phyloP scores from a whole-genome alignment of 1,140 invertebrate species.

The Saccostrea glomerata region DNA sequence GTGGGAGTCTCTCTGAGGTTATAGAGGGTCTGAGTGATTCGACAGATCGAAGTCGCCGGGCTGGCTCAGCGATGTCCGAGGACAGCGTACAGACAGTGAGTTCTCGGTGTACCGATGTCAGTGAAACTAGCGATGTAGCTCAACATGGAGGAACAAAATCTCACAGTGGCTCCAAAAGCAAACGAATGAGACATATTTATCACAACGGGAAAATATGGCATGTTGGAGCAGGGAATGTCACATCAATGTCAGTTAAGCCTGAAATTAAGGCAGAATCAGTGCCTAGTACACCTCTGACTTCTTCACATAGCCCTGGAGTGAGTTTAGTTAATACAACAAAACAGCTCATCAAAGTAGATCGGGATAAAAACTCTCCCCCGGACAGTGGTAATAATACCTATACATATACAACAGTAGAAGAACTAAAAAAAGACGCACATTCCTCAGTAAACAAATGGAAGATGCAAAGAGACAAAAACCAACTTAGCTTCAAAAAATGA shows the following conservation, averaged over 20 bases:
- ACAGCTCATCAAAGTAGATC: slow-evolving; percentile 35
- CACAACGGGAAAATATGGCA: slow-evolving; percentile 52
- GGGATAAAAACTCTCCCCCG: neutral
- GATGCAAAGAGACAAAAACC: slow-evolving; percentile 1
- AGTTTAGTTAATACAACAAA: neutral
- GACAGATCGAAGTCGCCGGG: neutral
- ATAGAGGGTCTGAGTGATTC: neutral
- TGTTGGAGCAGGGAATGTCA: slow-evolving; percentile 39
- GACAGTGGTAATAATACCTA: slow-evolving; percentile 8
- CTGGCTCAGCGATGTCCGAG: slow-evolving; percentile 11
- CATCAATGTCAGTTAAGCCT: slow-evolving; percentile 38
- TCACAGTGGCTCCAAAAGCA: neutral
- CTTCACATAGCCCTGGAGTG: neutral
- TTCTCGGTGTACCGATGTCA: slow-evolving; percentile 35
- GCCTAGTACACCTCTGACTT: neutral
- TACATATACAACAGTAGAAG: slow-evolving; percentile 15
- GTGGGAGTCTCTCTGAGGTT: neutral
- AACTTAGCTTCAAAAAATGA: slow-evolving; percentile 19
- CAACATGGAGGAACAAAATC: neutral
- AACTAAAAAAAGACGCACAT: neutral
- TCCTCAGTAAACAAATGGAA: neutral
- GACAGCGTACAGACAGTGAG: slow-evolving; percentile 38
- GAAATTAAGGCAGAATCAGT: neutral
- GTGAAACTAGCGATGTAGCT: slow-evolving; percentile 38
- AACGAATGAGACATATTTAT: slow-evolving; percentile 42